Percentiles rank a stretch among this genome's conserved stretches.
Evolutionary conservation across 2,113 vertebrate genomes (phyloP).

Genomic region (Phyllostomus hastatus): DNA sequence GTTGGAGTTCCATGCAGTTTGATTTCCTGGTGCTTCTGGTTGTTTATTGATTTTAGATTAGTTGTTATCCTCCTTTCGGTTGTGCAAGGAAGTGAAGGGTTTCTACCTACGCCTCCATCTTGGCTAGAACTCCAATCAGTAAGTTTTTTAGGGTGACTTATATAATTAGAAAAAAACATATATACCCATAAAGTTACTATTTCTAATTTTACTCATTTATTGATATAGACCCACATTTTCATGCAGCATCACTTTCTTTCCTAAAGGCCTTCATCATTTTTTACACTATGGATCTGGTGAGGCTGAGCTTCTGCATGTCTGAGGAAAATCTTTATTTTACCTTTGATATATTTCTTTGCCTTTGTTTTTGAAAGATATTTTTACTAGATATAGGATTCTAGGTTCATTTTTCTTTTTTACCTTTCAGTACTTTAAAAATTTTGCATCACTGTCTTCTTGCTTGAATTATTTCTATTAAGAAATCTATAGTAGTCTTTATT

Average conservation of each 20-base stretch:
- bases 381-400: not conserved
- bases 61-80: no score
- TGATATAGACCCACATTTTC: not conserved
- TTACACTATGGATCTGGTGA: not conserved
- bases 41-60: no score
- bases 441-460: not conserved
- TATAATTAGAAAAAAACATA: not conserved
- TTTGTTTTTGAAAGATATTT: not conserved
- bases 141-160: not conserved
- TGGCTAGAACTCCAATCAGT: not conserved
- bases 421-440: not conserved
- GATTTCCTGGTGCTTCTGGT: no score
- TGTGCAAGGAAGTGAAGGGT: no score
- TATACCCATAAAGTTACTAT: not conserved
- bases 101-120: no score
- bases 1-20: no score
- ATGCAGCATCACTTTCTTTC: not conserved
- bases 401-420: not conserved
- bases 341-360: not conserved
- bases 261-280: not conserved
- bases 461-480: not conserved
- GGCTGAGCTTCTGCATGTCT: not conserved
- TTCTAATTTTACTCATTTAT: not conserved
- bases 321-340: not conserved
- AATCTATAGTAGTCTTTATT: not conserved